Evolutionary conservation across 2,113 vertebrate genomes (phyloP), one percentile per base, ranked within the genome.

Genomic region (Nyctibius bracteatus): DNA sequence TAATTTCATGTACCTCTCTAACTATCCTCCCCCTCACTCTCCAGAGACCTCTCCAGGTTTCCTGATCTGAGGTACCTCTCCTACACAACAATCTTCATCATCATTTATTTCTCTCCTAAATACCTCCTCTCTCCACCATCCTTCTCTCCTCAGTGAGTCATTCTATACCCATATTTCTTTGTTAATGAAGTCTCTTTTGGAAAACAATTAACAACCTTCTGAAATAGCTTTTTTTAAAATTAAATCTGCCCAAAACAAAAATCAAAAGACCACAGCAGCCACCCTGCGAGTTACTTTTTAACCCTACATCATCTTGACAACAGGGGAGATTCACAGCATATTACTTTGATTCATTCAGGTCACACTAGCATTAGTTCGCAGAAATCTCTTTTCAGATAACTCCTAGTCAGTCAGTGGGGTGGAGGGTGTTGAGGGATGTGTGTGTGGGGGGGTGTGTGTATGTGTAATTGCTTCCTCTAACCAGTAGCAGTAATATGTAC

Each of bases 391-490:
- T 88, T 79, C 37, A 66, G 18, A 14, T 41, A 58, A 44, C 6
- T n/a, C 16, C 12, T 1, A 0, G 12, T 28, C 22, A 37, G 12
- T 5, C 18, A 11, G 22, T 43, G 41, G 41, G 41, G 14, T 12
- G 6, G 57, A 13, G 22, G 8, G 5, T 19, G 8, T 9, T n/a
- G n/a, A n/a, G n/a, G n/a, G n/a, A n/a, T n/a, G 7, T 2, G 3
- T 7, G 39, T 1, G 44, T 9, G 47, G 12, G 24, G 47, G 47
- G 23, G 23, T 24, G 8, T 22, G 4, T 57, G 33, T 49, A 7
- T 27, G 28, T 71, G 31, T 19, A 66, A 61, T 19, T 62, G 17
- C 41, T 47, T 54, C 46, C n/a, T 61, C 39, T 74, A 47, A 41
- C n/a, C n/a, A 81, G 41, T 41, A 85, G 51, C 43, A 66, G 5